Evolutionary conservation across 2,113 vertebrate species (phyloP).

Genomic region (Platycercus adscitus): DNA sequence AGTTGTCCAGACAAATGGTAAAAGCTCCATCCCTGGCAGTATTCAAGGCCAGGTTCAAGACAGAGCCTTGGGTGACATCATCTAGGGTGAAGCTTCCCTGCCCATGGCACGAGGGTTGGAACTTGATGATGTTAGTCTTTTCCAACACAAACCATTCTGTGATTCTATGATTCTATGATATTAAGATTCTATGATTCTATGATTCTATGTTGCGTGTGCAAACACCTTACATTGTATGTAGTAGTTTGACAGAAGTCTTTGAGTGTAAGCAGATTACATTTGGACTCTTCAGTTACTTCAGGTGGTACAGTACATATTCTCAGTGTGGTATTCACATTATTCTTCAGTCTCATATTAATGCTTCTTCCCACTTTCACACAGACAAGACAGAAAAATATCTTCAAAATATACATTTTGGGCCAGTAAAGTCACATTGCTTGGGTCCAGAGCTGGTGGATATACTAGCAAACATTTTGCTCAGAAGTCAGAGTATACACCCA

Average conservation of each 20-base stretch:
- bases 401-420: background rate
- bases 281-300: background rate
- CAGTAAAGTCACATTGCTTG: background rate
- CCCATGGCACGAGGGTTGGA: background rate
- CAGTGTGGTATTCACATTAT: background rate
- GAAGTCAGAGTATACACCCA: background rate
- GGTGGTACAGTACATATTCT: background rate
- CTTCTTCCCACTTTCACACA: background rate
- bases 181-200: too few species aligned
- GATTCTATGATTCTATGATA: background rate
- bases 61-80: background rate
- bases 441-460: background rate
- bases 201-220: background rate
- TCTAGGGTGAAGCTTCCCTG: background rate
- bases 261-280: background rate
- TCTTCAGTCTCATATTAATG: background rate
- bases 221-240: rapidly evolving
- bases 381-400: background rate
- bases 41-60: background rate
- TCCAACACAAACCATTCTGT: background rate
- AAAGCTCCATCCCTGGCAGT: background rate
- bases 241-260: background rate
- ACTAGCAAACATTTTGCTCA: background rate
- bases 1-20: background rate
- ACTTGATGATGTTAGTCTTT: background rate